Conservation (phyloP, 2,888 invertebrate genomes). For the Synergus itoensis region DNA sequence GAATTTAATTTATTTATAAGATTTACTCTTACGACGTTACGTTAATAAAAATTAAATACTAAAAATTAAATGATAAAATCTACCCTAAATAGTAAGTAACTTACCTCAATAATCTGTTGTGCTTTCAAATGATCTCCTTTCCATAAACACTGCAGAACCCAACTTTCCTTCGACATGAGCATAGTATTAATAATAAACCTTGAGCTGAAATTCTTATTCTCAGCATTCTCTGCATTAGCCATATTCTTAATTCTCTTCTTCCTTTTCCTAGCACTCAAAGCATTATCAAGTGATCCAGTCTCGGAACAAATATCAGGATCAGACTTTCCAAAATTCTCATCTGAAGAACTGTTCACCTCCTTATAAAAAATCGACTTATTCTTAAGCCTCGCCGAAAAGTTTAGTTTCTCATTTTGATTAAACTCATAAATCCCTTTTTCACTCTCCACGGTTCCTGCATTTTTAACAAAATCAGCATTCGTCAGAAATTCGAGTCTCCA, state of each 20-base stretch:
- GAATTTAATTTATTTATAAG: background rate
- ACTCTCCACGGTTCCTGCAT: constrained; percentile 77
- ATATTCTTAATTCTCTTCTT: constrained; percentile 74
- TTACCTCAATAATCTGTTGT: constrained; percentile 89
- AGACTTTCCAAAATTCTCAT: constrained; percentile 62
- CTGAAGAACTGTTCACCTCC: constrained; percentile 60
- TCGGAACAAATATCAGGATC: constrained; percentile 67
- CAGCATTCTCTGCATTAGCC: constrained; percentile 72
- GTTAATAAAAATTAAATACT: background rate
- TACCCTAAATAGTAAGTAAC: constrained; percentile 53
- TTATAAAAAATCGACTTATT: constrained; percentile 65
- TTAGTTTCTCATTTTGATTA: constrained; percentile 58
- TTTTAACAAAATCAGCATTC: constrained; percentile 79
- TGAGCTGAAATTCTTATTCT: constrained; percentile 71
- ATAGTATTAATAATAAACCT: constrained; percentile 83
- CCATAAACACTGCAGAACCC: constrained; percentile 88
- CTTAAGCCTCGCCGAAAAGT: constrained; percentile 52
- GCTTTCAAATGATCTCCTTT: constrained; percentile 87
- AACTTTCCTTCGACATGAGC: constrained; percentile 87
- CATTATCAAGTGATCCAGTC: constrained; percentile 75
- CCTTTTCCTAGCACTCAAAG: constrained; percentile 74
- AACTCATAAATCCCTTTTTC: constrained; percentile 56
- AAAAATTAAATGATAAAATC: background rate
- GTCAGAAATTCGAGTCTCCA: constrained; percentile 88
- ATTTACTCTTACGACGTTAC: background rate